phyloP scores from a whole-genome alignment of 2,797 vertebrate species.

The Loris lydekkerianus region DNA sequence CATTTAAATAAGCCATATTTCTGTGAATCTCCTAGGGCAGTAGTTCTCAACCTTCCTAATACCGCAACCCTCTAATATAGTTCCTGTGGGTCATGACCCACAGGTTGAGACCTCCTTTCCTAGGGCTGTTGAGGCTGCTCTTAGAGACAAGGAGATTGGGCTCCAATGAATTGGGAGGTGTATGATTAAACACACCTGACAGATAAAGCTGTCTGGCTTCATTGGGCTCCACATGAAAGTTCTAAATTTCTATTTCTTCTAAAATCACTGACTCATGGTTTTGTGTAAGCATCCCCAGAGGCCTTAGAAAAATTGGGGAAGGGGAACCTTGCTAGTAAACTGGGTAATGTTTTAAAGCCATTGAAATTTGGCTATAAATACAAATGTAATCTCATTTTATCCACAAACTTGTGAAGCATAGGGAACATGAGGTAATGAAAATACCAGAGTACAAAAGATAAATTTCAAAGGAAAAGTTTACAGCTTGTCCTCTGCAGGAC shows the following conservation, averaged over 20 bases:
- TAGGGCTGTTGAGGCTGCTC: background rate
- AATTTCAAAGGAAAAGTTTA: conserved; percentile 80
- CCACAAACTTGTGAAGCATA: conserved; percentile 71
- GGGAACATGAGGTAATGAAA: conserved; percentile 75
- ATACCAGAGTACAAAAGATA: conserved; percentile 79
- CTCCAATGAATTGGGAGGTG: background rate
- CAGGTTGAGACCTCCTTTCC: background rate
- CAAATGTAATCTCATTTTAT: conserved; percentile 73
- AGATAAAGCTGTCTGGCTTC: background rate
- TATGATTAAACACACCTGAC: background rate
- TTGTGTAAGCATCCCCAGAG: background rate
- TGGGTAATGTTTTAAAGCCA: conserved; percentile 60
- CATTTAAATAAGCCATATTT: background rate
- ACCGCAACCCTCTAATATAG: no score
- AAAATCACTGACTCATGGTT: conserved; percentile 23
- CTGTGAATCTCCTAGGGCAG: background rate
- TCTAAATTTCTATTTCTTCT: conserved; percentile 49
- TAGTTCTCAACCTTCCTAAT: no score
- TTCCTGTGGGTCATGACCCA: no score
- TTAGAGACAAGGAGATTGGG: background rate
- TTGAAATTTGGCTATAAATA: conserved; percentile 71
- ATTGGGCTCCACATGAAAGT: background rate
- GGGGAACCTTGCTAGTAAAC: conserved; percentile 45
- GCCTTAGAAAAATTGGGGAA: conserved; percentile 57
- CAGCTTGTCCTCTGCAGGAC: conserved; percentile 77